Percentiles rank a stretch among this genome's conserved stretches.
Evolutionary conservation across 2,797 vertebrate genomes (phyloP).

Genomic region (Erithacus rubecula): DNA sequence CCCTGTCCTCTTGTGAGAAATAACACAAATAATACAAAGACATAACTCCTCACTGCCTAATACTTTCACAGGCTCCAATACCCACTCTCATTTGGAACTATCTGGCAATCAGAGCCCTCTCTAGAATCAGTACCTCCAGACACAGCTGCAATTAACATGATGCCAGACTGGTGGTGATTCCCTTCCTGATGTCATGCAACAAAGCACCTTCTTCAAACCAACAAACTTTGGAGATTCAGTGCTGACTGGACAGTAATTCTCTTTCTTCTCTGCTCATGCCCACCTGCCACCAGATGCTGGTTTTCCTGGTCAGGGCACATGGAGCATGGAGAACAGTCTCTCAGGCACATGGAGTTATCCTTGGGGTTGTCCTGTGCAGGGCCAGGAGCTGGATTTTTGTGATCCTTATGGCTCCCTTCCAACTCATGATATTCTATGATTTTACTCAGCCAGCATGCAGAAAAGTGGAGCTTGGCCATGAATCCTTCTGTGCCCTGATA

Average conservation of each 20-base stretch:
- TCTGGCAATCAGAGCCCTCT: not conserved
- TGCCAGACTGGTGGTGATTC: not conserved
- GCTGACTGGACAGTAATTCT: not conserved
- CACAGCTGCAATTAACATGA: not conserved
- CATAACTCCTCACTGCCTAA: not conserved
- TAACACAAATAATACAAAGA: not conserved
- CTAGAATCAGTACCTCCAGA: not conserved
- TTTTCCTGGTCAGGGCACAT: not conserved
- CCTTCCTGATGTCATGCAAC: not conserved
- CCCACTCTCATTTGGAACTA: not conserved
- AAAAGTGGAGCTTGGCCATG: not conserved
- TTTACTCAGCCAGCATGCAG: not conserved
- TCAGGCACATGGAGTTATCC: not conserved
- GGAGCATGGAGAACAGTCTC: not conserved
- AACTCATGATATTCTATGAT: not conserved
- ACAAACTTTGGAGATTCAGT: rapidly evolving
- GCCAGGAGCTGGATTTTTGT: not conserved
- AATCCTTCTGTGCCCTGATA: not conserved
- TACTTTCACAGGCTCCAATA: not conserved
- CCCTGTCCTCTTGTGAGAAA: not conserved
- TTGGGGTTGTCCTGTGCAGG: not conserved
- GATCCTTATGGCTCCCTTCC: not conserved
- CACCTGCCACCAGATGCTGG: not conserved
- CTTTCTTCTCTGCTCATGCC: not conserved
- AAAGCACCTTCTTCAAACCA: not conserved